Evolutionary conservation across 2,113 vertebrate genomes (phyloP).

Genomic region (Apistogramma diplotaenia): DNA sequence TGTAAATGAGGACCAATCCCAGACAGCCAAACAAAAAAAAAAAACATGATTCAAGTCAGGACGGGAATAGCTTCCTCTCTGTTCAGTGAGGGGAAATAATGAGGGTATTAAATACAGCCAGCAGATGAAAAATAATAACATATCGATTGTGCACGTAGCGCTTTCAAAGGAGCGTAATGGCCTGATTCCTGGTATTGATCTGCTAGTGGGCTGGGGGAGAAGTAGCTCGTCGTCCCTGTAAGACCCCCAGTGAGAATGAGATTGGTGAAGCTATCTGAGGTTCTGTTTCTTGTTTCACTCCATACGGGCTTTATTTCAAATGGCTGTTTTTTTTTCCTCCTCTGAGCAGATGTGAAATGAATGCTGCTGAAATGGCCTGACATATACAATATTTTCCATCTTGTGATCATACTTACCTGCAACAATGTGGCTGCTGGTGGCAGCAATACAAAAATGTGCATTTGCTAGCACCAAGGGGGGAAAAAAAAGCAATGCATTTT

Average conservation of each 20-base stretch:
- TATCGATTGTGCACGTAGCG: conserved; percentile 76
- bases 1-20: conserved; percentile 41
- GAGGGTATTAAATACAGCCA: conserved; percentile 81
- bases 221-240: conserved; percentile 54
- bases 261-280: conserved; percentile 66
- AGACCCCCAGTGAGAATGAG: conserved; percentile 74
- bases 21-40: conserved; percentile 5
- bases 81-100: conserved; percentile 75
- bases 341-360: conserved; percentile 59
- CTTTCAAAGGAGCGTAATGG: conserved; percentile 78
- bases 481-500: background rate
- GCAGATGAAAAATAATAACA: conserved; percentile 85
- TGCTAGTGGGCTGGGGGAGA: conserved; percentile 49
- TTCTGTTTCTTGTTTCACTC: conserved; percentile 61
- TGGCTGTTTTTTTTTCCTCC: conserved; percentile 9
- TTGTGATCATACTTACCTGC: conserved; percentile 19
- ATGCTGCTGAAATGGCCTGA: conserved; percentile 40
- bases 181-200: conserved; percentile 81
- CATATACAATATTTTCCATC: conserved; percentile 37
- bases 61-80: conserved; percentile 65
- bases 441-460: background rate
- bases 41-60: conserved; percentile 38
- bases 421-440: background rate
- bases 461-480: background rate
- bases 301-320: conserved; percentile 47